Evolutionary conservation across 2,113 vertebrate genomes (phyloP).

Genomic region (Mus pahari): DNA sequence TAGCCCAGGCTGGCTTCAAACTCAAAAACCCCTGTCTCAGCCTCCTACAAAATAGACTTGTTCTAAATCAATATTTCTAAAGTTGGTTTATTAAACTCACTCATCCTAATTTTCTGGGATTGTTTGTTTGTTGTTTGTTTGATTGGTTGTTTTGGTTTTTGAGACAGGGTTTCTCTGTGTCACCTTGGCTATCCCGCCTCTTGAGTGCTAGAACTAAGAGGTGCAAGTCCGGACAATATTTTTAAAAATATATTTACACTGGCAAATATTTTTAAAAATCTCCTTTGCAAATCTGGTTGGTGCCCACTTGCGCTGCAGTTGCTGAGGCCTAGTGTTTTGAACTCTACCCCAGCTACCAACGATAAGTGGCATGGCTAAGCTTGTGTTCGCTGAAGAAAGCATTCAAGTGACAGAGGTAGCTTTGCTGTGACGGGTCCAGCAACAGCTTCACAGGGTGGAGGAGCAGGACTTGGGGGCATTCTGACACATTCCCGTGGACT

Average conservation of each 20-base stretch:
- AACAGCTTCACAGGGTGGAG: background rate
- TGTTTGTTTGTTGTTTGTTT: background rate
- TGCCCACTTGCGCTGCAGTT: fast-evolving
- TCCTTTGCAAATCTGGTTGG: background rate
- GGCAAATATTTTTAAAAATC: background rate
- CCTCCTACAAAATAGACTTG: background rate
- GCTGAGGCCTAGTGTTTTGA: background rate
- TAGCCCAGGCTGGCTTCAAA: background rate
- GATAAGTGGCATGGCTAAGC: background rate
- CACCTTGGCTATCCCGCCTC: background rate
- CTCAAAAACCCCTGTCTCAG: background rate
- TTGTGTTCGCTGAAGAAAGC: background rate
- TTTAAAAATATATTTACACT: too few species aligned
- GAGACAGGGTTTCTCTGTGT: background rate
- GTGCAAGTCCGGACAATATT: too few species aligned
- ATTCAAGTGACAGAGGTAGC: background rate
- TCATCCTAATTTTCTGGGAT: background rate
- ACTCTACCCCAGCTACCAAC: background rate
- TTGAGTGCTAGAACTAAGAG: background rate
- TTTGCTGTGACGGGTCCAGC: background rate
- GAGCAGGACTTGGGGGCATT: background rate
- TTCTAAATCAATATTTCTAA: conserved; percentile 31
- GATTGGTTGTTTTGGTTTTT: background rate
- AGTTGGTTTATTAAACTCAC: background rate
- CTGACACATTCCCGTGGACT: fast-evolving